phyloP scores from a whole-genome alignment of 2,888 invertebrate species.

The Drosophila incognita region DNA sequence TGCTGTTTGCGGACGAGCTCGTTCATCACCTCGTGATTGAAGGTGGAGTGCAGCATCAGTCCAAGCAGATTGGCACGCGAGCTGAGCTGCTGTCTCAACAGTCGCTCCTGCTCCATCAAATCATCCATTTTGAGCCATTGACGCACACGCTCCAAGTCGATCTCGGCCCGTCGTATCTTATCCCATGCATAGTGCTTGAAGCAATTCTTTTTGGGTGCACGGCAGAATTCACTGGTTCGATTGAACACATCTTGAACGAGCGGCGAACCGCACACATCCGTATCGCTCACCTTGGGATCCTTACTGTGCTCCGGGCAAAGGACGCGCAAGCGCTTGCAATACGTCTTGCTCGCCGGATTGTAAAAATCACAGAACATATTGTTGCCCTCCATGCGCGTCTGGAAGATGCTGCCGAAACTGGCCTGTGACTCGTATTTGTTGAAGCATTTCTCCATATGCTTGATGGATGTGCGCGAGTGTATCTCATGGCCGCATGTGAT shows the following conservation, averaged over 20 bases:
- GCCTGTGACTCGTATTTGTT: slow-evolving; percentile 99
- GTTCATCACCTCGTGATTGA: slow-evolving; percentile 96
- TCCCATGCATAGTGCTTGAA: slow-evolving; percentile 98
- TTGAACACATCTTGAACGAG: slow-evolving; percentile 93
- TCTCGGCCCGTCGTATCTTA: slow-evolving; percentile 95
- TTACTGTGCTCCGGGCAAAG: slow-evolving; percentile 99
- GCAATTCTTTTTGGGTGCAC: slow-evolving; percentile 94
- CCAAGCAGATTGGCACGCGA: slow-evolving; percentile 96
- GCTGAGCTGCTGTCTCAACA: slow-evolving; percentile 90
- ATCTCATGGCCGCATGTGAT: slow-evolving; percentile 99
- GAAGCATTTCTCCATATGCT: slow-evolving; percentile 99
- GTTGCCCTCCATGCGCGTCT: slow-evolving; percentile 96
- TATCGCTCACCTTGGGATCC: slow-evolving; percentile 94
- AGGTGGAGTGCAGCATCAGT: slow-evolving; percentile 98
- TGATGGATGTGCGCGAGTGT: slow-evolving; percentile 94
- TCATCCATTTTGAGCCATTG: slow-evolving; percentile 98
- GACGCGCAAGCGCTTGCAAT: slow-evolving; percentile 97
- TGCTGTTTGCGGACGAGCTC: slow-evolving; percentile 86
- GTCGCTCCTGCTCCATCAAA: slow-evolving; percentile 96
- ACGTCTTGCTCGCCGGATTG: slow-evolving; percentile 94
- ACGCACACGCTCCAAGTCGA: slow-evolving; percentile 96
- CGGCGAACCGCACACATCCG: slow-evolving; percentile 97
- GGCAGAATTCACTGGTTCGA: slow-evolving; percentile 94
- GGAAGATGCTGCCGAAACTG: slow-evolving; percentile 97
- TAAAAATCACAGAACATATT: slow-evolving; percentile 99